These are phyloP conservation scores for Calephelis perditalis DNA, from an alignment of 2,888 invertebrate species.

Conservation along the genomic window DNA sequence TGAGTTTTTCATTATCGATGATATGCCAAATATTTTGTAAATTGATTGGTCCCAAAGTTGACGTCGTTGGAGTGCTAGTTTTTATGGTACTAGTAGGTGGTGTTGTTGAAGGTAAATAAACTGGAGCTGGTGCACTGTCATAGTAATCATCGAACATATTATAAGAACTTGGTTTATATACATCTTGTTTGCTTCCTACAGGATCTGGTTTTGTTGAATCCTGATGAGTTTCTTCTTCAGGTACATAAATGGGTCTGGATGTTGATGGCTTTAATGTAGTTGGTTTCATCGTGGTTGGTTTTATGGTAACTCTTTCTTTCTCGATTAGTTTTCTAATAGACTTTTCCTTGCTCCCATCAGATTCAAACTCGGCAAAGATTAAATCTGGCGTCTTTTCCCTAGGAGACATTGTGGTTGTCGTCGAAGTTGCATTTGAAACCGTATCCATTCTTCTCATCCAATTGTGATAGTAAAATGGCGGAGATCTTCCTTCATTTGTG, in stretches of 20 bases:
- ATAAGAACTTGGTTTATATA: constrained; percentile 33
- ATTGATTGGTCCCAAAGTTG: constrained; percentile 37
- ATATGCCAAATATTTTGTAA: constrained; percentile 70
- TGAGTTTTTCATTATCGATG: constrained; percentile 60
- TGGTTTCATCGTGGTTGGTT: constrained; percentile 28
- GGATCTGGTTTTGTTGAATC: constrained; percentile 35
- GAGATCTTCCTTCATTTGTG: constrained; percentile 48
- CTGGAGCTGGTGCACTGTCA: constrained; percentile 41
- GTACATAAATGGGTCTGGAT: constrained; percentile 55
- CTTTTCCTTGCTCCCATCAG: constrained; percentile 49
- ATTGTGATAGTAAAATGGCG: constrained; percentile 66
- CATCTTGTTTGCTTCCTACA: constrained; percentile 17
- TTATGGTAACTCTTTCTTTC: constrained; percentile 46
- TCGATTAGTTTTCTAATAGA: constrained; percentile 62
- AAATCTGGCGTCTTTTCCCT: constrained; percentile 58
- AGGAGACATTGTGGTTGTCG: constrained; percentile 39
- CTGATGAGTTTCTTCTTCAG: constrained; percentile 46
- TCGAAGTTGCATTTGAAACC: constrained; percentile 37
- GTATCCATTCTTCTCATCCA: constrained; percentile 66
- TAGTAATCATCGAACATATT: constrained; percentile 53
- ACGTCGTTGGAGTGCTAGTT: constrained; percentile 44
- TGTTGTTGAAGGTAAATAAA: constrained; percentile 42
- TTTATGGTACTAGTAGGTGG: constrained; percentile 34
- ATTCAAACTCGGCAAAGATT: constrained; percentile 70
- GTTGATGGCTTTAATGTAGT: constrained; percentile 20